Evolutionary conservation across 1,140 invertebrate genomes (phyloP).

Genomic region (Brachionus paranguensis): DNA sequence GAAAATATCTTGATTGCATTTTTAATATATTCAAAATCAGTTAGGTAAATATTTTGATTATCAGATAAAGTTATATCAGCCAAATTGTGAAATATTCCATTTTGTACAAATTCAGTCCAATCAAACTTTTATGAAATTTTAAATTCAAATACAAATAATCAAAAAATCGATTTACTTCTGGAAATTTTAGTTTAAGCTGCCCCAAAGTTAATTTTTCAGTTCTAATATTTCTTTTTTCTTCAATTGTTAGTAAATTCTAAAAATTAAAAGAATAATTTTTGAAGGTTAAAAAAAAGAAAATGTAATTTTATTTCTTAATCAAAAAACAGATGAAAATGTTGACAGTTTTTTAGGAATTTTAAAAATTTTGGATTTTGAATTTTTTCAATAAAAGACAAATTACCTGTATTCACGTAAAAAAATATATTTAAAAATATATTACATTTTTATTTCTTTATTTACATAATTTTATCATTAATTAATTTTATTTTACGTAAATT

Average conservation of each 20-base stretch:
- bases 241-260: slow-evolving; percentile 17
- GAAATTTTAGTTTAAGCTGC: background rate
- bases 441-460: too few species aligned
- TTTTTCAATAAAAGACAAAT: too few species aligned
- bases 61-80: background rate
- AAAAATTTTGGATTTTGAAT: too few species aligned
- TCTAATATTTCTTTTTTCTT: background rate
- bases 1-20: slow-evolving; percentile 23
- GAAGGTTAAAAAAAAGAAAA: too few species aligned
- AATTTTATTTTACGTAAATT: too few species aligned
- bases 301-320: too few species aligned
- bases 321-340: too few species aligned
- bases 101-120: background rate
- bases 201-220: background rate
- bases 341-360: too few species aligned
- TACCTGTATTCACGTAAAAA: too few species aligned
- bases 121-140: background rate
- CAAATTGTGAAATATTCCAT: background rate
- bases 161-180: background rate
- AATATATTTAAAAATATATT: too few species aligned
- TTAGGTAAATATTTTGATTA: background rate
- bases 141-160: background rate
- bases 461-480: too few species aligned
- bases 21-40: background rate
- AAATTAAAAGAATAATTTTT: background rate